Evolutionary conservation across 1,140 invertebrate genomes (phyloP).

Genomic region (Sinonovacula constricta): DNA sequence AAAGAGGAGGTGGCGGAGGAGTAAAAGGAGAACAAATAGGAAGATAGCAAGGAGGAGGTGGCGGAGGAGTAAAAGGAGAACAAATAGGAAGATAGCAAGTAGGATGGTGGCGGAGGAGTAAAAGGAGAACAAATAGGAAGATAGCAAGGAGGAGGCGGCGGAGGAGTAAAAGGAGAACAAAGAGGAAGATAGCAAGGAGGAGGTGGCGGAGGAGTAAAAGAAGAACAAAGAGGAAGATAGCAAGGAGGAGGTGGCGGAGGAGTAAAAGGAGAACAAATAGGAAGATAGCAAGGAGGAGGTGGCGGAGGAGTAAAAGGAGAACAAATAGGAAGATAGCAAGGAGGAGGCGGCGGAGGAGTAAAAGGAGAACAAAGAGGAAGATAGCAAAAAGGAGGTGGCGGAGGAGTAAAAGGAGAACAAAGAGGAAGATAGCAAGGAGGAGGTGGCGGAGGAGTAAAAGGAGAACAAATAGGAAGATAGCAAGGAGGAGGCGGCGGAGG

Average conservation of each 20-base stretch:
- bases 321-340: neutral
- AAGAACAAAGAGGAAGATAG: neutral
- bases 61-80: no score
- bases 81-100: no score
- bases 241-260: neutral
- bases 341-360: neutral
- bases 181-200: neutral
- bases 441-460: neutral
- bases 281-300: neutral
- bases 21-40: no score
- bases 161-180: no score
- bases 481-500: neutral
- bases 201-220: neutral
- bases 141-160: no score
- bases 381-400: neutral
- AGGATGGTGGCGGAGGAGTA: no score
- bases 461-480: neutral
- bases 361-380: neutral
- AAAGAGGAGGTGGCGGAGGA: no score
- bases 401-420: neutral
- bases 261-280: neutral
- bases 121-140: no score
- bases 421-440: neutral
- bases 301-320: neutral
- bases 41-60: no score